A percentile compares a stretch with the other conserved stretches of the same genome.
Conservation (phyloP, 2,797 vertebrate species). For the Falco concolor region DNA sequence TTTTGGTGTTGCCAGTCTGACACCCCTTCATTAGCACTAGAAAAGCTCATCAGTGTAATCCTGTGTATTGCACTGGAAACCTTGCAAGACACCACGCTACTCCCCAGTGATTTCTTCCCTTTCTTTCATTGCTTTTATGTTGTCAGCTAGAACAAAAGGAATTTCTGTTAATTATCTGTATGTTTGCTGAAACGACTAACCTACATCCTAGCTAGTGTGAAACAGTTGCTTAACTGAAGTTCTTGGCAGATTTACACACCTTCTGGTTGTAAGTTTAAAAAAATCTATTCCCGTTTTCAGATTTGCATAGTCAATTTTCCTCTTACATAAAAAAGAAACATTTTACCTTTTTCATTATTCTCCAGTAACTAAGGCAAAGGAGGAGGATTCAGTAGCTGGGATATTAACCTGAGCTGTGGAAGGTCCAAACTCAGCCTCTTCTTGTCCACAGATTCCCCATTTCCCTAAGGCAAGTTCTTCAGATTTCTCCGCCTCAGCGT, state of each 20-base stretch:
- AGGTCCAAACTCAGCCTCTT: not conserved
- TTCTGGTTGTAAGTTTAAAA: not conserved
- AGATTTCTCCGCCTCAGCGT: not conserved
- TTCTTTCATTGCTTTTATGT: not conserved
- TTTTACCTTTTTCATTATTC: not conserved
- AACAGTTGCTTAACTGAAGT: conserved; percentile 27
- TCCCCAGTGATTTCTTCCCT: not conserved
- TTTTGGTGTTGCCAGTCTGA: not conserved
- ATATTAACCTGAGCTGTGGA: not conserved
- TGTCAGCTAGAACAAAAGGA: conserved; percentile 48
- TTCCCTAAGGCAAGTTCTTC: not conserved
- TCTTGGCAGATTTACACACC: conserved; percentile 34
- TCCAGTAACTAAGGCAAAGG: not conserved
- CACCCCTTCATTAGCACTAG: not conserved
- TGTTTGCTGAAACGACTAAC: conserved; percentile 49
- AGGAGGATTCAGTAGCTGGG: not conserved
- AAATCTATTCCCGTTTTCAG: not conserved
- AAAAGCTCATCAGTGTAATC: not conserved
- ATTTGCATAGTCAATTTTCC: not conserved
- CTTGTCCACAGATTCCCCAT: not conserved
- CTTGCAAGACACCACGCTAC: not conserved
- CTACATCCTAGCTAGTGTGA: not conserved
- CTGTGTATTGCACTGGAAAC: not conserved
- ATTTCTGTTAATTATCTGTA: conserved; percentile 33
- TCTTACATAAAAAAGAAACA: not conserved